Evolutionary conservation across 1,140 invertebrate species (phyloP).

Genomic region (Lepidurus arcticus): DNA sequence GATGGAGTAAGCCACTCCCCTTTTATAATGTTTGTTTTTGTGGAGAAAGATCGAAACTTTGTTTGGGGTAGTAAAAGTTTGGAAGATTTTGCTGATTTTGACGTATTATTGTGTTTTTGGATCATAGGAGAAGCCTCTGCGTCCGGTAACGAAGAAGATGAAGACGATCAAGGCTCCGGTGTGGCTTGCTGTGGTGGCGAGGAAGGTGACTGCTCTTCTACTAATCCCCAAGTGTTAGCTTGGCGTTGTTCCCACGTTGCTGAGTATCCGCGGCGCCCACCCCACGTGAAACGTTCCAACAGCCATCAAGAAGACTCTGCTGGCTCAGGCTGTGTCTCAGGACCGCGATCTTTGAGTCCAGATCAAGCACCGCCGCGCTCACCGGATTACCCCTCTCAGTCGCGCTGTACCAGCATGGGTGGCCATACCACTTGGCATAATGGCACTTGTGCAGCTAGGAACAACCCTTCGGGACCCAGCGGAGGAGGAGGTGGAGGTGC

Average conservation of each 20-base stretch:
- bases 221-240: slow-evolving; percentile 9
- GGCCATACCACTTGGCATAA: slow-evolving; percentile 21
- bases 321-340: not conserved
- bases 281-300: not conserved
- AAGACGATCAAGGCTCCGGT: not conserved
- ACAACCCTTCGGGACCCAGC: not conserved
- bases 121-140: slow-evolving; percentile 1
- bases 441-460: slow-evolving; percentile 7
- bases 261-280: slow-evolving; percentile 2
- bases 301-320: not conserved
- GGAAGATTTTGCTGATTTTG: too few relatives aligned
- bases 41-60: too few relatives aligned
- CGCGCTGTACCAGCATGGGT: slow-evolving; percentile 17
- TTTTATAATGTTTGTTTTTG: too few relatives aligned
- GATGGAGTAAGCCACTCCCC: too few relatives aligned
- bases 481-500: not conserved
- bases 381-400: slow-evolving; percentile 18
- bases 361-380: slow-evolving; percentile 12
- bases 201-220: not conserved
- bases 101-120: not conserved
- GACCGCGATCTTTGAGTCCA: slow-evolving; percentile 7
- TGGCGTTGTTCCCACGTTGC: slow-evolving; percentile 17
- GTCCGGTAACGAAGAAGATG: slow-evolving; percentile 21
- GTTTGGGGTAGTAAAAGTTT: too few relatives aligned
- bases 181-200: slow-evolving; percentile 17